Evolutionary conservation across 2,113 vertebrate species (phyloP).

Genomic region (Grallaria varia): DNA sequence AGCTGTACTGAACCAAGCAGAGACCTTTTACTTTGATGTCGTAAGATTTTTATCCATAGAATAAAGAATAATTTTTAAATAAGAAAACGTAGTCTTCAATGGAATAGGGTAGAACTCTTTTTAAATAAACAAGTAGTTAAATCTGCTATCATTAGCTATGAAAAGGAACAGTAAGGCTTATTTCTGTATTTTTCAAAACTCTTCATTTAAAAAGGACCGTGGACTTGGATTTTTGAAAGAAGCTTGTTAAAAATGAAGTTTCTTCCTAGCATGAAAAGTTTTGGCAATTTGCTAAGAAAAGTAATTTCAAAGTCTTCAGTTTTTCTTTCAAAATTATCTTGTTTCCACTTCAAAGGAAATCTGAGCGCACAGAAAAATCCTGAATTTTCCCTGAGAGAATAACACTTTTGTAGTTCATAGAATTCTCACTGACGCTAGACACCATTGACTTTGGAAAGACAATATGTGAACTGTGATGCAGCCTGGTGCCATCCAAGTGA

Average conservation of each 20-base stretch:
- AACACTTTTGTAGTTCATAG: slow-evolving; percentile 27
- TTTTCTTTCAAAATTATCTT: slow-evolving; percentile 53
- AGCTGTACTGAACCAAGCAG: not conserved
- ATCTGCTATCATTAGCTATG: not conserved
- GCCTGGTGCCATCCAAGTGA: not conserved
- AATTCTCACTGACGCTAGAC: slow-evolving; percentile 11
- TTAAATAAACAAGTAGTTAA: not conserved
- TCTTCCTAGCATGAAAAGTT: not conserved
- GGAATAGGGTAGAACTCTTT: not conserved
- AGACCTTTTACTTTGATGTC: not conserved
- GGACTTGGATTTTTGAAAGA: not conserved
- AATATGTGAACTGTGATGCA: not conserved
- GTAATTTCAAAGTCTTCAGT: slow-evolving; percentile 9
- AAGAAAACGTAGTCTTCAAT: not conserved
- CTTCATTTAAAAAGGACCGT: not conserved
- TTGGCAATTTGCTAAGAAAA: slow-evolving; percentile 41
- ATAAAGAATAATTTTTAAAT: not conserved
- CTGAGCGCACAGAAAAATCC: not conserved
- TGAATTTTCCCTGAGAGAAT: not conserved
- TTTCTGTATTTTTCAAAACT: slow-evolving; percentile 1
- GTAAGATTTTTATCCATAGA: not conserved
- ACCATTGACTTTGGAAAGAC: not conserved
- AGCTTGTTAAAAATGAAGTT: slow-evolving; percentile 23
- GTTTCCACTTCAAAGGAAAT: slow-evolving; percentile 34
- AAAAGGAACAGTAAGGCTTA: not conserved